Percentiles rank a stretch among this genome's conserved stretches.
phyloP scores from a whole-genome alignment of 2,888 invertebrate genomes.

The Ophraella communa region DNA sequence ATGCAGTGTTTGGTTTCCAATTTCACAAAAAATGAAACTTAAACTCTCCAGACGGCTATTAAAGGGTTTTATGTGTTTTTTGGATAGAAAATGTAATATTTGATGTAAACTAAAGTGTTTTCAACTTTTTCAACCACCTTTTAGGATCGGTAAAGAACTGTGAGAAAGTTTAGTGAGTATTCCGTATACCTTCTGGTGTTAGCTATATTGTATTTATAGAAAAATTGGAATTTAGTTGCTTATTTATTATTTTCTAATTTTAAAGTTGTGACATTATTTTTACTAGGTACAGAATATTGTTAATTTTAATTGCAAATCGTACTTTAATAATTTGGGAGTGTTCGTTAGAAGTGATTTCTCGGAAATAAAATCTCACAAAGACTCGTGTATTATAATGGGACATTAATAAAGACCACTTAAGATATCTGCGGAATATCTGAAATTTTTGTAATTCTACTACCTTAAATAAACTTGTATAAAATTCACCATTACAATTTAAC shows the following conservation, averaged over 20 bases:
- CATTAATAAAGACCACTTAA: not conserved
- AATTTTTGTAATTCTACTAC: not conserved
- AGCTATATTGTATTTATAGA: not conserved
- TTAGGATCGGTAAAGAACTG: conserved; percentile 14
- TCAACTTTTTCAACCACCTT: conserved; percentile 23
- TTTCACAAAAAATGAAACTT: conserved; percentile 31
- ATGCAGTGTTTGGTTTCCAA: conserved; percentile 28
- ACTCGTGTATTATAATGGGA: not conserved
- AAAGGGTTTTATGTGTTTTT: conserved; percentile 30
- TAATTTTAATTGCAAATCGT: not conserved
- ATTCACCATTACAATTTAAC: not conserved
- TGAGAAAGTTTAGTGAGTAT: conserved; percentile 28
- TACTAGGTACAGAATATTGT: too few species aligned
- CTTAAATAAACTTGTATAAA: not conserved
- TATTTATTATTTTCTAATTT: too few species aligned
- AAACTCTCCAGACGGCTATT: conserved; percentile 26
- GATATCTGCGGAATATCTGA: not conserved
- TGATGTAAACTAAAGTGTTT: conserved; percentile 27
- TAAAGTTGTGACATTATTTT: too few species aligned
- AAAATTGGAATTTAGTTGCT: not conserved
- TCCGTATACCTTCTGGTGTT: not conserved
- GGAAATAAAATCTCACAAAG: not conserved
- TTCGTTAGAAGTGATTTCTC: not conserved
- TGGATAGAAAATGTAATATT: conserved; percentile 27
- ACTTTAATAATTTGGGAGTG: not conserved